These are phyloP conservation scores for Phasianus colchicus DNA, from an alignment of 2,113 vertebrate genomes.

Conservation along the genomic window DNA sequence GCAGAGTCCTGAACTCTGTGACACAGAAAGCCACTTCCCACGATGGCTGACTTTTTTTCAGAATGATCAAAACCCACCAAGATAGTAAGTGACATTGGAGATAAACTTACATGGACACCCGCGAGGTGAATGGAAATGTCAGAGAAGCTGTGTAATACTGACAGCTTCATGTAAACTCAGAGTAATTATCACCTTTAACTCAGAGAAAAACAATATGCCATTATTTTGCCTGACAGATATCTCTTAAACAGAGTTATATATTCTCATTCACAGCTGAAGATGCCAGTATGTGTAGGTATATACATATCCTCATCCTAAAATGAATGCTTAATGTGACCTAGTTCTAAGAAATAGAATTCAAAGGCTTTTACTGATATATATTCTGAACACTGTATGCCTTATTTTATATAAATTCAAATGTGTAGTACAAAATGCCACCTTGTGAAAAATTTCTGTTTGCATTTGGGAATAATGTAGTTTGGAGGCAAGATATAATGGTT, in stretches of 20 bases:
- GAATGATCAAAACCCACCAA: background rate
- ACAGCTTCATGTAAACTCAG: conserved; percentile 2
- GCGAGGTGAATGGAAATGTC: background rate
- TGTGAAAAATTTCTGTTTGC: conserved; percentile 58
- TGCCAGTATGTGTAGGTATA: background rate
- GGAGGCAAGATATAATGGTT: conserved; percentile 60
- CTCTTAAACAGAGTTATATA: background rate
- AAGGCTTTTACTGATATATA: conserved; percentile 41
- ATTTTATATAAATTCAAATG: conserved; percentile 60
- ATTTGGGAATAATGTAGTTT: conserved; percentile 47
- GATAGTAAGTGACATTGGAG: background rate
- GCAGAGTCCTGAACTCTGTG: background rate
- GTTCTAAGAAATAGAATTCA: conserved; percentile 62
- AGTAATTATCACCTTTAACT: conserved; percentile 45
- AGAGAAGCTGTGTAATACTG: background rate
- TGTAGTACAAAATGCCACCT: conserved; percentile 31
- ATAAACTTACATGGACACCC: background rate
- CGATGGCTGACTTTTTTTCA: background rate
- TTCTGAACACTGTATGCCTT: conserved; percentile 19
- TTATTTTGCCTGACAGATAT: conserved; percentile 36
- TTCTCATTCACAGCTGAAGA: conserved; percentile 11
- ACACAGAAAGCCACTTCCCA: background rate
- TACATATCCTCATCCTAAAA: conserved; percentile 18
- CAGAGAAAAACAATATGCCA: conserved; percentile 26
- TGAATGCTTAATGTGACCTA: conserved; percentile 47